These are phyloP conservation scores for Torymus auratus DNA, from an alignment of 2,888 invertebrate species.

Conservation along the genomic window DNA sequence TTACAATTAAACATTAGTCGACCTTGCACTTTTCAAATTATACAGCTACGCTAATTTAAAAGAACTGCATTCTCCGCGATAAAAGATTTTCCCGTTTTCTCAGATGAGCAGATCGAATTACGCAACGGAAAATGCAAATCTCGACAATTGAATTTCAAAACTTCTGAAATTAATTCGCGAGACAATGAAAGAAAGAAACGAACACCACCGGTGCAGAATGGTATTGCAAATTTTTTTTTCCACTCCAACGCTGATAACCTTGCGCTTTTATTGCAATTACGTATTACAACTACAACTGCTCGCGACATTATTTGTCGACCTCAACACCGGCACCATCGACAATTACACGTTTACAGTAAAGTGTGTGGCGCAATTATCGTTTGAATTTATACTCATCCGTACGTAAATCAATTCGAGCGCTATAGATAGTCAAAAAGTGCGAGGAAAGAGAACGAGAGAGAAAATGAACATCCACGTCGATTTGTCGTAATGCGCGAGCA, in stretches of 20 bases:
- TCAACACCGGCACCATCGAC: conserved; percentile 20
- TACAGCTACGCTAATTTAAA: too few relatives aligned
- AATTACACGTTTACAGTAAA: conserved; percentile 14
- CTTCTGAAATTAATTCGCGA: too few relatives aligned
- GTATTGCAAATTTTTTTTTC: conserved; percentile 5
- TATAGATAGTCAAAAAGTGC: neutral
- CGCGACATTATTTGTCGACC: conserved; percentile 39
- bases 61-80: too few relatives aligned
- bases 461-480: conserved; percentile 12
- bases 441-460: neutral
- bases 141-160: too few relatives aligned
- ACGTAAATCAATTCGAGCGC: conserved; percentile 13
- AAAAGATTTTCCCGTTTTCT: too few relatives aligned
- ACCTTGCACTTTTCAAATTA: too few relatives aligned
- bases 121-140: too few relatives aligned
- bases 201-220: too few relatives aligned
- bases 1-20: too few relatives aligned
- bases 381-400: neutral
- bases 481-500: conserved; percentile 1
- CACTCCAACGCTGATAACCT: conserved; percentile 18
- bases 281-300: neutral
- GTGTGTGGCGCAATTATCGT: neutral
- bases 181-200: too few relatives aligned
- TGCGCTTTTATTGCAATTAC: conserved; percentile 45
- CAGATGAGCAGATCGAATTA: too few relatives aligned